Evolutionary conservation across 2,113 vertebrate genomes (phyloP).

Genomic region (Dipodomys merriami): DNA sequence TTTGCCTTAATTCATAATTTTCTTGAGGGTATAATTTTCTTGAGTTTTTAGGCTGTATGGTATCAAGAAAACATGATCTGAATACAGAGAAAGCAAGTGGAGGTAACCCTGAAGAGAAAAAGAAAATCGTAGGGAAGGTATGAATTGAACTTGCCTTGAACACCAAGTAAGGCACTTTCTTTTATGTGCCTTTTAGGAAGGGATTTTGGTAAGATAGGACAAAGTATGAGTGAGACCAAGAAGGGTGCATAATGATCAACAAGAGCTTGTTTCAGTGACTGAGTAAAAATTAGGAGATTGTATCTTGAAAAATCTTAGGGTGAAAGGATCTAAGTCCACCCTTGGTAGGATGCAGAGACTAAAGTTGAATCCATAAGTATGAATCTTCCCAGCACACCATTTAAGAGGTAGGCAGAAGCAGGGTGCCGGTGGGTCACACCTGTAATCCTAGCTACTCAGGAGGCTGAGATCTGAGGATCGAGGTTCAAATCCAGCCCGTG

Average conservation of each 20-base stretch:
- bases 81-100: background rate
- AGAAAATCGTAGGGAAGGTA: background rate
- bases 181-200: background rate
- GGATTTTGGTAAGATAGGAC: background rate
- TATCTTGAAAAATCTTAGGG: background rate
- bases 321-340: background rate
- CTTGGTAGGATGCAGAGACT: background rate
- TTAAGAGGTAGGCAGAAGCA: background rate
- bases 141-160: background rate
- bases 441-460: too few relatives aligned
- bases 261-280: background rate
- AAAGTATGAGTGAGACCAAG: background rate
- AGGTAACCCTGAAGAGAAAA: background rate
- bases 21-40: constrained; percentile 2
- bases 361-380: background rate
- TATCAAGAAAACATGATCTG: constrained; percentile 7
- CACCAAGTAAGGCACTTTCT: background rate
- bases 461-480: too few relatives aligned
- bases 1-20: constrained; percentile 48
- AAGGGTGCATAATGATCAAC: background rate
- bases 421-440: too few relatives aligned
- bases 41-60: background rate
- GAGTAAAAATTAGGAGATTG: background rate
- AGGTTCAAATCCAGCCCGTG: too few relatives aligned
- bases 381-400: background rate